These are phyloP conservation scores for Mirounga angustirostris DNA, from an alignment of 2,113 vertebrate genomes.

Conservation along the genomic window DNA sequence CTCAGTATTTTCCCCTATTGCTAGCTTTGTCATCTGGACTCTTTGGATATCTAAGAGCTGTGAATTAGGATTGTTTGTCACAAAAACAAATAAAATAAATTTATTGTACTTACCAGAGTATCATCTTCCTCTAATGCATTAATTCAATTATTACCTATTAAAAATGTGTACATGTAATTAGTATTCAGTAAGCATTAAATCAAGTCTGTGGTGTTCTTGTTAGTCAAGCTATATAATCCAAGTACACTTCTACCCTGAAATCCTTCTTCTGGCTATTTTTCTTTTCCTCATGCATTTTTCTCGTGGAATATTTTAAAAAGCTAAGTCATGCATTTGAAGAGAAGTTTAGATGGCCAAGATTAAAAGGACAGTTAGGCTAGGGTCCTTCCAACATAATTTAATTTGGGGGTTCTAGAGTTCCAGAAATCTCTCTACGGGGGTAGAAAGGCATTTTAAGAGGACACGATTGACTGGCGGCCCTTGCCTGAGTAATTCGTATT, in stretches of 20 bases:
- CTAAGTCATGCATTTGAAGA: constrained; percentile 58
- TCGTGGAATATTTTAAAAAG: constrained; percentile 47
- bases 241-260: background rate
- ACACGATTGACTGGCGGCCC: constrained; percentile 18
- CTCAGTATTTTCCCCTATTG: background rate
- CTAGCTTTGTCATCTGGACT: background rate
- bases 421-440: background rate
- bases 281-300: background rate
- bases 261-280: background rate
- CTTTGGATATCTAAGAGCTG: background rate
- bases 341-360: constrained; percentile 45
- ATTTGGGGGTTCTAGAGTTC: constrained; percentile 55
- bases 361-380: background rate
- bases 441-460: constrained; percentile 20
- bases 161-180: constrained; percentile 1
- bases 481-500: constrained; percentile 82
- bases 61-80: background rate
- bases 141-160: constrained; percentile 5
- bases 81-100: constrained; percentile 35
- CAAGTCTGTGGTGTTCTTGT: background rate
- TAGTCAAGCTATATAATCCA: background rate
- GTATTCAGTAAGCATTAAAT: background rate
- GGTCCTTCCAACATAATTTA: constrained; percentile 65
- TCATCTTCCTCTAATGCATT: background rate
- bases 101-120: background rate